A percentile compares a stretch with the other conserved stretches of the same genome.
Evolutionary conservation across 1,140 invertebrate genomes (phyloP).

Genomic region (Magallana ariakensis): DNA sequence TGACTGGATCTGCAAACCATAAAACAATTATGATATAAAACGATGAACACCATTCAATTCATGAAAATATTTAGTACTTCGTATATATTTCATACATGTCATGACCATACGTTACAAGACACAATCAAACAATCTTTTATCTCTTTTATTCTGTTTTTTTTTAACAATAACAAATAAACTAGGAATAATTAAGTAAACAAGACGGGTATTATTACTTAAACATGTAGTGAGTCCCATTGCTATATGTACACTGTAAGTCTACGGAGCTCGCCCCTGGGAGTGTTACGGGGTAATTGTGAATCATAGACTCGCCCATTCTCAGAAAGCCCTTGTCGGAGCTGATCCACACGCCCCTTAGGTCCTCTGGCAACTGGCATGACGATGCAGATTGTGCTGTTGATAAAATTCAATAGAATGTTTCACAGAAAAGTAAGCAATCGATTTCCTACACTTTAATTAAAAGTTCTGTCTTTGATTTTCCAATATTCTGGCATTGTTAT

Average conservation of each 20-base stretch:
- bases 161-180: neutral
- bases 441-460: neutral
- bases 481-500: neutral
- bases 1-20: neutral
- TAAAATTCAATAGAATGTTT: neutral
- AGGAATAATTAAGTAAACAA: neutral
- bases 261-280: neutral
- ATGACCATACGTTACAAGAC: too few species aligned
- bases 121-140: too few species aligned
- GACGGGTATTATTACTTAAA: neutral
- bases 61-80: too few species aligned
- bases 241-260: neutral
- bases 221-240: slow-evolving; percentile 2
- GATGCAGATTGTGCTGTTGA: neutral
- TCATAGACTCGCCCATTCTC: neutral
- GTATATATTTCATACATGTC: too few species aligned
- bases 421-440: neutral
- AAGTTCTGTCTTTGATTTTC: neutral
- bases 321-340: slow-evolving; percentile 26
- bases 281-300: slow-evolving; percentile 5
- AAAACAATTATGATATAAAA: neutral
- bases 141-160: too few species aligned
- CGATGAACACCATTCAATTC: neutral
- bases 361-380: slow-evolving; percentile 11
- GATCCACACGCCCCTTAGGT: slow-evolving; percentile 40